A percentile compares a stretch with the other conserved stretches of the same genome.
These are phyloP conservation scores for Cotesia vestalis DNA, from an alignment of 1,140 invertebrate genomes.

Conservation along the genomic window DNA sequence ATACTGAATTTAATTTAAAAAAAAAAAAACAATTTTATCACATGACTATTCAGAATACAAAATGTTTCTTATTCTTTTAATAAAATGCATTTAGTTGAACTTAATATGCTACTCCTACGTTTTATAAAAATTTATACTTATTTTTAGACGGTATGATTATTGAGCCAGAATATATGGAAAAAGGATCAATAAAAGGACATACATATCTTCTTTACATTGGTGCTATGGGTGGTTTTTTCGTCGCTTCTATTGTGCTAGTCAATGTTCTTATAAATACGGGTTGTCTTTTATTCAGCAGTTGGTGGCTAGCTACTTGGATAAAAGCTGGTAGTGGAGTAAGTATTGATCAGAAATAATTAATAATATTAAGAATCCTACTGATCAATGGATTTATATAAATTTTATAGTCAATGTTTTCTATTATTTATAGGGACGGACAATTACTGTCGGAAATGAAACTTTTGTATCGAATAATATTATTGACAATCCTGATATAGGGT, in stretches of 20 bases:
- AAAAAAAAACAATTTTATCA: no score
- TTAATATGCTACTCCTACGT: not conserved
- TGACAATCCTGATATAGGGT: constrained; percentile 66
- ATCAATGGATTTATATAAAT: not conserved
- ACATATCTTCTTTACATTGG: constrained; percentile 69
- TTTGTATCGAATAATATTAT: constrained; percentile 55
- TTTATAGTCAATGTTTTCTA: no score
- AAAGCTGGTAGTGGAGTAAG: constrained; percentile 62
- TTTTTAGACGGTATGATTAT: constrained; percentile 50
- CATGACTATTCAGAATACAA: no score
- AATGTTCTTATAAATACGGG: constrained; percentile 66
- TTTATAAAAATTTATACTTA: not conserved
- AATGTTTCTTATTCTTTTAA: no score
- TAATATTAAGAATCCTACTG: not conserved
- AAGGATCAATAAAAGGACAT: constrained; percentile 60
- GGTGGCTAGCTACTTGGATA: constrained; percentile 78
- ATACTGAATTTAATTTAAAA: no score
- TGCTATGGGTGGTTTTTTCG: constrained; percentile 70
- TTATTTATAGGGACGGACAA: constrained; percentile 42
- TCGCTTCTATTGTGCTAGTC: constrained; percentile 69
- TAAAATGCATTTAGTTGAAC: no score
- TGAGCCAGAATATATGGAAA: constrained; percentile 61
- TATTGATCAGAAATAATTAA: constrained; percentile 22
- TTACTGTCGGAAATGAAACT: constrained; percentile 52
- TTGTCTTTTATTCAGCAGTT: constrained; percentile 70